These are phyloP conservation scores for Bubo scandiacus DNA, from an alignment of 2,113 vertebrate species.

Conservation along the genomic window DNA sequence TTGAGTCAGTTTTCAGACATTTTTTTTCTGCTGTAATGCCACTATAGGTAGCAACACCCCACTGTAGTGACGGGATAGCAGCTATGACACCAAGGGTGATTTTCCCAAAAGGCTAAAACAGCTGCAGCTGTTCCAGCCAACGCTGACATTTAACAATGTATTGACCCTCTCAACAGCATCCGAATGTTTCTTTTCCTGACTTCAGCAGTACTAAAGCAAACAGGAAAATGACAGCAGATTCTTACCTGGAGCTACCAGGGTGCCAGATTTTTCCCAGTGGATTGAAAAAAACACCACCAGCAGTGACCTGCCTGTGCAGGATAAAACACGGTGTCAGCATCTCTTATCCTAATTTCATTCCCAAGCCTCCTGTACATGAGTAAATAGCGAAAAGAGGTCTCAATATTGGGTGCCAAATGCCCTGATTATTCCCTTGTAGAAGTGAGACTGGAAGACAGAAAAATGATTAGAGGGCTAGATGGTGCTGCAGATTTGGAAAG, in stretches of 20 bases:
- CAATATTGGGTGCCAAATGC: neutral
- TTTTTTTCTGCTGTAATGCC: neutral
- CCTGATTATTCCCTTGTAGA: neutral
- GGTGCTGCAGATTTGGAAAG: neutral
- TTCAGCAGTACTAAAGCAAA: neutral
- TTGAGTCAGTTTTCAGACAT: accelerated
- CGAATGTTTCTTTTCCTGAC: neutral
- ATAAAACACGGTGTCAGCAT: neutral
- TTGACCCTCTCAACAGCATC: neutral
- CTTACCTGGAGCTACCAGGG: neutral
- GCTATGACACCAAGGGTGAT: neutral
- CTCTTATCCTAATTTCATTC: neutral
- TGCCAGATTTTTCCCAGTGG: neutral
- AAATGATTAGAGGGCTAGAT: neutral
- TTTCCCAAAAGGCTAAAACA: neutral
- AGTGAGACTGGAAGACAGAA: neutral
- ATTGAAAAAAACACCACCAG: neutral
- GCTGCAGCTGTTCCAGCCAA: neutral
- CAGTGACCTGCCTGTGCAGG: neutral
- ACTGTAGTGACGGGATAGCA: accelerated
- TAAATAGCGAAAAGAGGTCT: neutral
- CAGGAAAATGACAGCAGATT: neutral
- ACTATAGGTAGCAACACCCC: neutral
- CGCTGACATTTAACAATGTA: neutral
- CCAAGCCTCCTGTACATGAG: neutral